Conservation (phyloP, 2,113 vertebrate genomes). For the Laticauda laticaudata region DNA sequence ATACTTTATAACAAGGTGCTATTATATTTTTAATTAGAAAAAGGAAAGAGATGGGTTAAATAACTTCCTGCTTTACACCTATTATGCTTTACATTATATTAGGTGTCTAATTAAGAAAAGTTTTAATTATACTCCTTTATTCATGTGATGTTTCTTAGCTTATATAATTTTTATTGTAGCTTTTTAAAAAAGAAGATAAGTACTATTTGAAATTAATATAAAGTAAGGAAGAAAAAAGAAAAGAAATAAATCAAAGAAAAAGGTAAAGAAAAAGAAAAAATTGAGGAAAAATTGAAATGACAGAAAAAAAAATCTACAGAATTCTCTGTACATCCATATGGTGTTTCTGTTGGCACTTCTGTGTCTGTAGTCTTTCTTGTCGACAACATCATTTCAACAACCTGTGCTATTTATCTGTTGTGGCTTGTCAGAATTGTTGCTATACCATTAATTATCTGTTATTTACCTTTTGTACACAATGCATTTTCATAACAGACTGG, state of each 20-base stretch:
- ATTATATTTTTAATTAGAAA: background rate
- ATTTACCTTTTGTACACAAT: background rate
- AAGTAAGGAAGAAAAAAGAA: background rate
- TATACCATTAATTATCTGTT: background rate
- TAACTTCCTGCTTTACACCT: background rate
- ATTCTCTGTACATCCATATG: background rate
- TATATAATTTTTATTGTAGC: background rate
- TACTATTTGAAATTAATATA: background rate
- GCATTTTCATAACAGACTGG: background rate
- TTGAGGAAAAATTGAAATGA: background rate
- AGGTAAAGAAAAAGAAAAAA: background rate
- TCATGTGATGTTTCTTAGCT: background rate
- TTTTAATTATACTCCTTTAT: background rate
- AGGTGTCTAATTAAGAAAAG: background rate
- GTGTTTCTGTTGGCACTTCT: background rate
- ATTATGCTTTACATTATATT: background rate
- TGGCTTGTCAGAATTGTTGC: background rate
- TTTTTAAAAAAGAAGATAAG: background rate
- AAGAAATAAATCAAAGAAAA: background rate
- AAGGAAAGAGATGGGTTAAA: background rate
- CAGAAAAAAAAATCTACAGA: background rate
- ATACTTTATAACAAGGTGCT: background rate
- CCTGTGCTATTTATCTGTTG: background rate
- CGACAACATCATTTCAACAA: background rate
- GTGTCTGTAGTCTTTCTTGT: background rate